phyloP scores from a whole-genome alignment of 2,113 vertebrate species.

The Arvicanthis niloticus region DNA sequence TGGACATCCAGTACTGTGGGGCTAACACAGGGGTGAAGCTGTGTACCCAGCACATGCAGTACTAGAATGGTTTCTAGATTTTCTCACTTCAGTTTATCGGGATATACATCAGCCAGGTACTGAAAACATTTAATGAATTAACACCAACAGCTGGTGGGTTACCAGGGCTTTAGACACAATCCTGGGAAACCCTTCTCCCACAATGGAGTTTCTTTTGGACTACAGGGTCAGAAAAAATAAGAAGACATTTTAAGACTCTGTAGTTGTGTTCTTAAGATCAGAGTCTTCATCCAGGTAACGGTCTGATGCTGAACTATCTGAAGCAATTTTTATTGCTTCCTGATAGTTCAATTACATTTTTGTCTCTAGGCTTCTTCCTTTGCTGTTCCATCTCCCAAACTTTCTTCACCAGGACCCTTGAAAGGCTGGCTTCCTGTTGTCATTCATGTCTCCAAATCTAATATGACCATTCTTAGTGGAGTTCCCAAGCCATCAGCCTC shows the following conservation, averaged over 20 bases:
- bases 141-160: not conserved
- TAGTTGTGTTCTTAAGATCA: not conserved
- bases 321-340: too few relatives aligned
- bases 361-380: not conserved
- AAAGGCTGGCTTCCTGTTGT: not conserved
- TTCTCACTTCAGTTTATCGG: constrained; percentile 54
- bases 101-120: constrained; percentile 51
- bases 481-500: not conserved
- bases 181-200: not conserved
- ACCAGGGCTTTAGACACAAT: constrained; percentile 37
- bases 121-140: constrained; percentile 77
- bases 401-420: not conserved
- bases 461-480: not conserved
- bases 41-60: not conserved
- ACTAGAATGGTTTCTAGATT: constrained; percentile 73
- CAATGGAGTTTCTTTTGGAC: not conserved
- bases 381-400: not conserved
- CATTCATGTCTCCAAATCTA: not conserved
- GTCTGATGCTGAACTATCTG: constrained; percentile 2
- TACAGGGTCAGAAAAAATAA: not conserved
- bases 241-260: not conserved
- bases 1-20: constrained; percentile 47
- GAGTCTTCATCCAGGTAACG: not conserved
- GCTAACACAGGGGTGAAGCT: not conserved
- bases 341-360: not conserved